phyloP scores from a whole-genome alignment of 92 coral and sea anemone genomes.

The Porites cylindrica region DNA sequence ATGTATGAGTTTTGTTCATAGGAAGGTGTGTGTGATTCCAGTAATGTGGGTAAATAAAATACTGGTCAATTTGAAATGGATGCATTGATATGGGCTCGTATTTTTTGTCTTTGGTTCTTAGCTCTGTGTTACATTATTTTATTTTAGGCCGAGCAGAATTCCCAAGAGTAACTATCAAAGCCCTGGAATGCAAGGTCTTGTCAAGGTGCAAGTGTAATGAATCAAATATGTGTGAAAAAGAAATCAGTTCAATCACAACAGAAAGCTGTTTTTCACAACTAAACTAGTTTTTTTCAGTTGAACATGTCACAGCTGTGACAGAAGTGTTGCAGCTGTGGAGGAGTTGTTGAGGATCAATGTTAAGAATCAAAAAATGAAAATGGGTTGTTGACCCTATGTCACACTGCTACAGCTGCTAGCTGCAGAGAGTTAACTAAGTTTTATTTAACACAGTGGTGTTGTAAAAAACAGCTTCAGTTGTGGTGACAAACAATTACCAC shows the following conservation, averaged over 20 bases:
- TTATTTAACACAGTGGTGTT: not conserved
- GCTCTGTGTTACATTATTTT: not conserved
- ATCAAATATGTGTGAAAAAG: not conserved
- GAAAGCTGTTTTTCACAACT: conserved; percentile 26
- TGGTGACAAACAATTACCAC: not conserved
- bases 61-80: too few relatives aligned
- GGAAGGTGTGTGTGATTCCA: too few relatives aligned
- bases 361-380: not conserved
- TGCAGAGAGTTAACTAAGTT: too few relatives aligned
- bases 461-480: conserved; percentile 24
- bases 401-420: too few relatives aligned
- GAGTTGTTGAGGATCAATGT: too few relatives aligned
- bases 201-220: conserved; percentile 87
- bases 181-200: conserved; percentile 91
- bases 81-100: too few relatives aligned
- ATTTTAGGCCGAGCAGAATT: conserved; percentile 80
- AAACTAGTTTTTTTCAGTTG: not conserved
- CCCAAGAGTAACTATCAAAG: conserved; percentile 80
- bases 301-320: not conserved
- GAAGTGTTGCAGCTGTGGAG: too few relatives aligned
- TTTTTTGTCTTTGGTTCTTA: not conserved
- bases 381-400: too few relatives aligned
- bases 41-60: too few relatives aligned
- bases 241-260: not conserved
- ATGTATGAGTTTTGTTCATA: too few relatives aligned